These are phyloP conservation scores for Rhagonycha fulva DNA, from an alignment of 2,888 invertebrate genomes.

Conservation along the genomic window DNA sequence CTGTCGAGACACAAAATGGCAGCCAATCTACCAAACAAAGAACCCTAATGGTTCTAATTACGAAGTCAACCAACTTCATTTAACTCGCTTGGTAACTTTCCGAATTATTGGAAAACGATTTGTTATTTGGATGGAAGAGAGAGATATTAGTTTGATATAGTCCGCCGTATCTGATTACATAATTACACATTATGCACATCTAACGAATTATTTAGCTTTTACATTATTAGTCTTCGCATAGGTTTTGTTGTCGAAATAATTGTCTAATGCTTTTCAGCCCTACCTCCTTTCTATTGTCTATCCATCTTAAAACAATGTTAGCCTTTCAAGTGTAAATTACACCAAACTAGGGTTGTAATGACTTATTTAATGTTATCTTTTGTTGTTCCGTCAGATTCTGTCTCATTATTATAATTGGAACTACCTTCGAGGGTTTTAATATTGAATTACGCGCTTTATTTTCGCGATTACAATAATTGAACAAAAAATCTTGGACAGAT, in stretches of 20 bases:
- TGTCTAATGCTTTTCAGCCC: neutral
- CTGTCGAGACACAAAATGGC: constrained; percentile 23
- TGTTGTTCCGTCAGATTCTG: neutral
- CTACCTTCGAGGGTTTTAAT: neutral
- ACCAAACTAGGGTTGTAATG: neutral
- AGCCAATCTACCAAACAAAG: constrained; percentile 30
- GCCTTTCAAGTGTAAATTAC: neutral
- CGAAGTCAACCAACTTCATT: constrained; percentile 28
- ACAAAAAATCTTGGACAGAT: neutral
- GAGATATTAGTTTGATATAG: constrained; percentile 15
- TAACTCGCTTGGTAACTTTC: constrained; percentile 22
- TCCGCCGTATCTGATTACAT: constrained; percentile 7
- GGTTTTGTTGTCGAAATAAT: neutral
- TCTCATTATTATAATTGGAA: neutral
- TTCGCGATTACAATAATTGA: neutral
- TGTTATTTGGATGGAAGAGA: constrained; percentile 17
- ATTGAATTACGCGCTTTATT: neutral
- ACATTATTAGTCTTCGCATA: neutral
- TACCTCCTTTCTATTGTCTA: neutral
- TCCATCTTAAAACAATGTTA: neutral
- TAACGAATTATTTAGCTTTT: neutral
- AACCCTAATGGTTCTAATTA: constrained; percentile 29
- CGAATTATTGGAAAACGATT: constrained; percentile 29
- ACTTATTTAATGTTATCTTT: neutral
- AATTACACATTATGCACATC: constrained; percentile 10